Percentiles rank a stretch among this genome's conserved stretches.
These are phyloP conservation scores for Scrobipalpa atriplicella DNA, from an alignment of 2,888 invertebrate genomes.

Conservation along the genomic window DNA sequence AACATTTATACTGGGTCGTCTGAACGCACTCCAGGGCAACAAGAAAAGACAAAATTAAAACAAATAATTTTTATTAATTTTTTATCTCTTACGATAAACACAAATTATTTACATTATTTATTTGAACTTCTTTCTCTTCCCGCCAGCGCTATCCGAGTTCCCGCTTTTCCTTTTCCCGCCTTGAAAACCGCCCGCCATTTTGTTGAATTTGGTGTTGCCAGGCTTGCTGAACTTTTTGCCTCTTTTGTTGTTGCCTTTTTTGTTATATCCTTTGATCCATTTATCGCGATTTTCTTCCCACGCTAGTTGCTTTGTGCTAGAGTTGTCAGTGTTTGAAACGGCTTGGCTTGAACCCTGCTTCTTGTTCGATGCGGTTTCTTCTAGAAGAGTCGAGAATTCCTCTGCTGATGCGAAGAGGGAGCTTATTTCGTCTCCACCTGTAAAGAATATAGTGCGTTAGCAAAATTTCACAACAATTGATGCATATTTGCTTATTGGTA, in stretches of 20 bases:
- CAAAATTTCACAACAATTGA: too few relatives aligned
- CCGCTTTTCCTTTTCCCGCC: conserved; percentile 59
- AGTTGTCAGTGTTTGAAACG: conserved; percentile 89
- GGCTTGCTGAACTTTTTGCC: conserved; percentile 44
- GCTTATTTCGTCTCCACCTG: conserved; percentile 79
- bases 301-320: conserved; percentile 89
- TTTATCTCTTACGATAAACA: neutral
- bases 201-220: conserved; percentile 45
- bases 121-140: conserved; percentile 61
- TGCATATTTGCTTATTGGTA: too few relatives aligned
- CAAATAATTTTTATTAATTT: neutral
- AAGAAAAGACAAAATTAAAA: neutral
- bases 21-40: neutral
- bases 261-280: conserved; percentile 84
- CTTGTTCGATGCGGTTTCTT: conserved; percentile 89
- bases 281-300: conserved; percentile 90
- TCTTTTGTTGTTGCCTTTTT: conserved; percentile 58
- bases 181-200: conserved; percentile 53
- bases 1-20: too few relatives aligned
- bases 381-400: conserved; percentile 93
- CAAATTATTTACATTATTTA: conserved; percentile 2
- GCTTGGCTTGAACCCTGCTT: conserved; percentile 85
- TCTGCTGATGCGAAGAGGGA: conserved; percentile 92
- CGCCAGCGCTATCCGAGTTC: conserved; percentile 52
- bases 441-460: too few relatives aligned